These are phyloP conservation scores for Drosophila quadrilineata DNA, from an alignment of 1,140 invertebrate species.

Conservation along the genomic window DNA sequence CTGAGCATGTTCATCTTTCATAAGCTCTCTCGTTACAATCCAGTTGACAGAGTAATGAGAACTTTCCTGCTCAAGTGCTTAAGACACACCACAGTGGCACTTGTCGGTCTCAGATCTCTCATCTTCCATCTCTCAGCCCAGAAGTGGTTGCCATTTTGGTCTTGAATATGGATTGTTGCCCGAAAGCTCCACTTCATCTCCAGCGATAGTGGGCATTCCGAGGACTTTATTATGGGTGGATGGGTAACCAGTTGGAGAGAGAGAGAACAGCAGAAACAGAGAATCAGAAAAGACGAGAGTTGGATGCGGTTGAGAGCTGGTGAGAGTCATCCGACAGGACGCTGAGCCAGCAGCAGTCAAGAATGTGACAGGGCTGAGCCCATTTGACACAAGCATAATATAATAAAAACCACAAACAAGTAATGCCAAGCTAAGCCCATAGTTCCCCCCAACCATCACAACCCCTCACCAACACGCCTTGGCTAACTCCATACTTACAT, in stretches of 20 bases:
- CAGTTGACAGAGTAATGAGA: constrained; percentile 5
- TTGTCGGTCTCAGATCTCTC: no score
- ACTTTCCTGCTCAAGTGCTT: constrained; percentile 1
- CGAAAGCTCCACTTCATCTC: no score
- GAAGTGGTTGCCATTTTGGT: constrained; percentile 23
- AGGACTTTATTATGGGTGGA: no score
- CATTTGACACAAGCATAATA: constrained; percentile 75
- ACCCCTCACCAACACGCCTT: background rate
- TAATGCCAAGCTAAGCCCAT: constrained; percentile 45
- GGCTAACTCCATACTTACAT: no score
- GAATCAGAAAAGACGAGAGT: no score
- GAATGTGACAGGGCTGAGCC: constrained; percentile 71
- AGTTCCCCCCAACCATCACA: background rate
- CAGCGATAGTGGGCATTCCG: no score
- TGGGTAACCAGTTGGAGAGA: constrained; percentile 22
- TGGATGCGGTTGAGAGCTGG: no score
- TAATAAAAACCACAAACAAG: constrained; percentile 78
- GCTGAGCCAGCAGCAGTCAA: constrained; percentile 68
- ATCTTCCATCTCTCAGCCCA: no score
- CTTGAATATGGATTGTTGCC: constrained; percentile 1
- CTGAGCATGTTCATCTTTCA: background rate
- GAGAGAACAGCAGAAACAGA: background rate
- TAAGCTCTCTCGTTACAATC: constrained; percentile 5
- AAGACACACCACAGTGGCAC: constrained; percentile 5
- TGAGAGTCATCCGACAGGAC: constrained; percentile 56